Percentiles rank a stretch among this genome's conserved stretches.
Conservation (phyloP, 2,888 invertebrate species). For the Ceriagrion tenellum region DNA sequence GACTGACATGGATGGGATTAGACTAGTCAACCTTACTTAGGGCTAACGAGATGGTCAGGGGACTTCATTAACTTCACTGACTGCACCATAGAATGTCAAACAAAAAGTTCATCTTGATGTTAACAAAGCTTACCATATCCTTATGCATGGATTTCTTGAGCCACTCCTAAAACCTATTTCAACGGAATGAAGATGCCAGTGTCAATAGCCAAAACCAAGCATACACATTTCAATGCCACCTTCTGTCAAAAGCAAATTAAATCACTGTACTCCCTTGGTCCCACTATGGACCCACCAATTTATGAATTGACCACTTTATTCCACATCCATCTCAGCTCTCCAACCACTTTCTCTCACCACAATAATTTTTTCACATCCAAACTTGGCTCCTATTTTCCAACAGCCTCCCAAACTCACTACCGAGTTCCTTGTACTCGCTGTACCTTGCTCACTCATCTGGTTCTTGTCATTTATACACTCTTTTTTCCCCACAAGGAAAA, state of each 20-base stretch:
- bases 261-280: slow-evolving; percentile 44
- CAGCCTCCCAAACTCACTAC: slow-evolving; percentile 59
- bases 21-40: slow-evolving; percentile 60
- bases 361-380: slow-evolving; percentile 54
- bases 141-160: slow-evolving; percentile 23
- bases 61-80: slow-evolving; percentile 38
- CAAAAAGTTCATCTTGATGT: slow-evolving; percentile 53
- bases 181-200: slow-evolving; percentile 33
- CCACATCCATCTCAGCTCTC: slow-evolving; percentile 64
- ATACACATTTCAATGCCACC: slow-evolving; percentile 2
- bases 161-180: slow-evolving; percentile 39
- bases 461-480: slow-evolving; percentile 65
- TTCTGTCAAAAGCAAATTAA: slow-evolving; percentile 9
- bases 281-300: slow-evolving; percentile 53
- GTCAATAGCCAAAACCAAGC: slow-evolving; percentile 42
- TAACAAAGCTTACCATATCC: slow-evolving; percentile 35
- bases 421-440: slow-evolving; percentile 56
- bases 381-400: slow-evolving; percentile 53
- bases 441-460: slow-evolving; percentile 64
- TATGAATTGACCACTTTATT: slow-evolving; percentile 56
- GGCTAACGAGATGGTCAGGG: slow-evolving; percentile 3
- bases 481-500: slow-evolving; percentile 40
- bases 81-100: slow-evolving; percentile 59
- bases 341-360: slow-evolving; percentile 56
- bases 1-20: slow-evolving; percentile 65